Evolutionary conservation across 2,797 vertebrate genomes (phyloP).

Genomic region (Argya squamiceps): DNA sequence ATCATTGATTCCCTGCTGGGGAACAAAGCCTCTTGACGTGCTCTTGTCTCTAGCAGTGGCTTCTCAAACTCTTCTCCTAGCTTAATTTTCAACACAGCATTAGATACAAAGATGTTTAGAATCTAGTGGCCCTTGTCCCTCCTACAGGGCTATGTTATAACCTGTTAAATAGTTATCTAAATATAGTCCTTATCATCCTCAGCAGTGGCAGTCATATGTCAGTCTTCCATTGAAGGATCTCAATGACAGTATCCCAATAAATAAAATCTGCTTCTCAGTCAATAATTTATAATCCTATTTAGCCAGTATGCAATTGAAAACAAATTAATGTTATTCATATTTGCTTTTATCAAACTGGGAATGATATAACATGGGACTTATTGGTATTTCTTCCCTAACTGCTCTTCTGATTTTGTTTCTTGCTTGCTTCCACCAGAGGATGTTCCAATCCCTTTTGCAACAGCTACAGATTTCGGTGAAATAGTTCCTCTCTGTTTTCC

Average conservation of each 20-base stretch:
- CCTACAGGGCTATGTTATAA: fast-evolving
- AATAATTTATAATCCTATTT: background rate
- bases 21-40: background rate
- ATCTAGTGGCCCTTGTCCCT: background rate
- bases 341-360: background rate
- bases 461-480: background rate
- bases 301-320: background rate
- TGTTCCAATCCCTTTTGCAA: background rate
- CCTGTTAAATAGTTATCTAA: background rate
- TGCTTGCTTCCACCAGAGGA: background rate
- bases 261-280: background rate
- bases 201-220: background rate
- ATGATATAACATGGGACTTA: background rate
- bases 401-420: background rate
- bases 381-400: background rate
- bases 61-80: background rate
- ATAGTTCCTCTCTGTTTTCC: background rate
- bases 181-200: background rate
- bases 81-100: background rate
- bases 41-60: background rate
- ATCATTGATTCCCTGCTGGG: background rate
- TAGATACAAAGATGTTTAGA: background rate
- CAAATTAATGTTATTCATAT: background rate
- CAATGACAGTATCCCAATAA: background rate
- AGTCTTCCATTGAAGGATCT: background rate